Conservation (phyloP, 1,140 invertebrate species). For the Brachionus plicatilis region DNA sequence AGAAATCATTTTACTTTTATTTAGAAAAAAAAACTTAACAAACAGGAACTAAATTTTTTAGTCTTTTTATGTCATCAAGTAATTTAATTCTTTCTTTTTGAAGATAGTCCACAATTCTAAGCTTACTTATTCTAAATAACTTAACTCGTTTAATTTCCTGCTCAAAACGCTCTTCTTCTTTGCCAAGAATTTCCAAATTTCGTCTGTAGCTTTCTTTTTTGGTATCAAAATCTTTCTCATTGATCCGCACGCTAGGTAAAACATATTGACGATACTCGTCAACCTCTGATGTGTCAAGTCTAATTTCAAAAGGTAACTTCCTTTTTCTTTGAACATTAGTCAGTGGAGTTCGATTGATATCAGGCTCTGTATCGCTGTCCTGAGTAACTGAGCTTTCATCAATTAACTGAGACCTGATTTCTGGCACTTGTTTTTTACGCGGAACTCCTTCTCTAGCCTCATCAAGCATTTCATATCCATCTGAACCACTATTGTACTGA, state of each 20-base stretch:
- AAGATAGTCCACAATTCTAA: neutral
- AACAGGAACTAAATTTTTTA: neutral
- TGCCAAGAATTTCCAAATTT: neutral
- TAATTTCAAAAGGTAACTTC: neutral
- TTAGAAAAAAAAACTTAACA: neutral
- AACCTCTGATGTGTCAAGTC: neutral
- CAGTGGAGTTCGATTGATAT: neutral
- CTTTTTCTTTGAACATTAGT: neutral
- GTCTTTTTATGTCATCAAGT: neutral
- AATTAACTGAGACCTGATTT: neutral
- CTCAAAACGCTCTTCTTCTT: neutral
- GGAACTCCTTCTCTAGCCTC: neutral
- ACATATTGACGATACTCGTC: neutral
- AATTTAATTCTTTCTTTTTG: neutral
- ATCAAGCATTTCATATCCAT: neutral
- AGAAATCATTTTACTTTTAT: too few species aligned
- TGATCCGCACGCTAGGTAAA: neutral
- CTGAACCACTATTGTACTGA: neutral
- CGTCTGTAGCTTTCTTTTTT: neutral
- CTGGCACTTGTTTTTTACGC: neutral
- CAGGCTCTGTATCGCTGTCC: neutral
- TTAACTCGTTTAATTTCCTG: neutral
- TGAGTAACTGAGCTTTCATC: neutral
- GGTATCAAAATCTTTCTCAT: neutral
- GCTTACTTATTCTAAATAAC: neutral